Conservation (phyloP, 92 coral and sea anemone genomes). For the Porites divaricata region DNA sequence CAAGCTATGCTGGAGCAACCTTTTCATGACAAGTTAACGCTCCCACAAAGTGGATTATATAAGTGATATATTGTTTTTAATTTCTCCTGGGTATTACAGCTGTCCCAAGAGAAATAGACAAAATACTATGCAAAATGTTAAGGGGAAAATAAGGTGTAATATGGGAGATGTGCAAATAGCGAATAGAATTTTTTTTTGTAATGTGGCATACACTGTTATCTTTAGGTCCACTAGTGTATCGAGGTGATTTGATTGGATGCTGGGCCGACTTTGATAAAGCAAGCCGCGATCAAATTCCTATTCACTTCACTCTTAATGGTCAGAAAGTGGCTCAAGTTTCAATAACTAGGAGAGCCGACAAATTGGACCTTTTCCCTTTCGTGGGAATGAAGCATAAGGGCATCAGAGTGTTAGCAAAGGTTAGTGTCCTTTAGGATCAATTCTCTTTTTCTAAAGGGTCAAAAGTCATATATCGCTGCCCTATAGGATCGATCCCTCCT, state of each 20-base stretch:
- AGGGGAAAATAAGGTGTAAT: no score
- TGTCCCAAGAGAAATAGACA: no score
- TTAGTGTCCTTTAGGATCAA: not conserved
- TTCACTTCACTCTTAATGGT: slow-evolving; percentile 46
- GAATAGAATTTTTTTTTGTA: no score
- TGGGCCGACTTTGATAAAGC: slow-evolving; percentile 32
- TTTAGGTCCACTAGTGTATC: slow-evolving; percentile 42
- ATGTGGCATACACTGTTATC: not conserved
- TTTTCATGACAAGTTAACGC: no score
- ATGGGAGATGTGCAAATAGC: no score
- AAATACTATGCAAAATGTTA: no score
- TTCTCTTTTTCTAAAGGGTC: no score
- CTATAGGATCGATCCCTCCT: no score
- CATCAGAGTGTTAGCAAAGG: slow-evolving; percentile 47
- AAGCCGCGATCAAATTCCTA: slow-evolving; percentile 30
- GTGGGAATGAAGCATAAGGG: slow-evolving; percentile 51
- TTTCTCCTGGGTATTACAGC: no score
- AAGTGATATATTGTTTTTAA: no score
- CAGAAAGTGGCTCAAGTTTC: slow-evolving; percentile 14
- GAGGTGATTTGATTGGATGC: slow-evolving; percentile 59
- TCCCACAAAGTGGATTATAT: no score
- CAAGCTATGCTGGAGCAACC: no score
- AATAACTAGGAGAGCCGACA: slow-evolving; percentile 18
- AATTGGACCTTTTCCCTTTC: slow-evolving; percentile 29
- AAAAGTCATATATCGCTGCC: not conserved